These are phyloP conservation scores for Hoplostethus atlanticus DNA, from an alignment of 2,797 vertebrate species.

Conservation along the genomic window DNA sequence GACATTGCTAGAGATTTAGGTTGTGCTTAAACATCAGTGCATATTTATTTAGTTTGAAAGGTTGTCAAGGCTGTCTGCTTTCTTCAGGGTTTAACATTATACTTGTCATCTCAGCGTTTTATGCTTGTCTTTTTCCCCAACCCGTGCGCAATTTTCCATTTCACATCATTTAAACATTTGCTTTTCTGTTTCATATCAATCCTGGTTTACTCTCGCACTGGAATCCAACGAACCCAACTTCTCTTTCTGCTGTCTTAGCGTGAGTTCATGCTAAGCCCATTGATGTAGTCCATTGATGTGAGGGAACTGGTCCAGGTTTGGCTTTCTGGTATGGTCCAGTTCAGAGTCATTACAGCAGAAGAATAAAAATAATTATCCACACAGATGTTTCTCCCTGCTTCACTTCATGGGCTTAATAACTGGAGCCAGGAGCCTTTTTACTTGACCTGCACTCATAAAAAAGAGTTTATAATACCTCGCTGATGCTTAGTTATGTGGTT, in stretches of 20 bases:
- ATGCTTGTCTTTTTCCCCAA: constrained; percentile 49
- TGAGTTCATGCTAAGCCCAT: constrained; percentile 42
- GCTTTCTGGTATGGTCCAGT: constrained; percentile 28
- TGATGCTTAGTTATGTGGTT: constrained; percentile 44
- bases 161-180: constrained; percentile 59
- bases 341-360: constrained; percentile 55
- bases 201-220: constrained; percentile 32
- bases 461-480: constrained; percentile 44
- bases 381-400: constrained; percentile 65
- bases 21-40: constrained; percentile 27
- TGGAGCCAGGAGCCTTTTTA: constrained; percentile 58
- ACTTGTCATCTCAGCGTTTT: constrained; percentile 58
- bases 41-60: constrained; percentile 50
- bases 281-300: constrained; percentile 60
- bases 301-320: constrained; percentile 25
- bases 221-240: constrained; percentile 35
- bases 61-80: constrained; percentile 61
- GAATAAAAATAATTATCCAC: constrained; percentile 52
- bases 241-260: constrained; percentile 37
- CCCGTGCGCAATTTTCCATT: constrained; percentile 52
- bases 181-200: constrained; percentile 29
- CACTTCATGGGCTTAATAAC: constrained; percentile 69
- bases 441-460: constrained; percentile 61
- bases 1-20: constrained; percentile 46
- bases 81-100: constrained; percentile 47